These are phyloP conservation scores for Drosophila parabipectinata DNA, from an alignment of 1,140 invertebrate species.

Conservation along the genomic window DNA sequence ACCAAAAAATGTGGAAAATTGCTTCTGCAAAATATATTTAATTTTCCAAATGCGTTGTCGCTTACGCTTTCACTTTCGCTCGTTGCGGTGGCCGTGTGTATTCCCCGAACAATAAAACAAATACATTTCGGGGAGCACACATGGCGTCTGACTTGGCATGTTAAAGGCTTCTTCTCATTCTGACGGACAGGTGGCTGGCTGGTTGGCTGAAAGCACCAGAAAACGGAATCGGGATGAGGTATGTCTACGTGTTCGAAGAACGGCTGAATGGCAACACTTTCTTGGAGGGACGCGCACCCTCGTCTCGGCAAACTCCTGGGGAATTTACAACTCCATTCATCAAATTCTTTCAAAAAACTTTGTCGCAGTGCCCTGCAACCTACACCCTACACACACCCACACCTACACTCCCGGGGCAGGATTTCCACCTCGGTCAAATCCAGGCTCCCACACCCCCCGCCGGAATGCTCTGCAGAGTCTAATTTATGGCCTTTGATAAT, in stretches of 20 bases:
- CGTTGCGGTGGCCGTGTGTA: slow-evolving; percentile 11
- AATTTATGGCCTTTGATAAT: slow-evolving; percentile 78
- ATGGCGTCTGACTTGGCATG: slow-evolving; percentile 19
- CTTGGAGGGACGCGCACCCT: slow-evolving; percentile 13
- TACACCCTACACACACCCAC: slow-evolving; percentile 1
- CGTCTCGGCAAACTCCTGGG: slow-evolving; percentile 16
- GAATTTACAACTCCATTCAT: slow-evolving; percentile 72
- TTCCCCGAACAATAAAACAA: slow-evolving; percentile 47
- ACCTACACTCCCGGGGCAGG: background rate
- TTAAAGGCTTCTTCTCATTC: slow-evolving; percentile 38
- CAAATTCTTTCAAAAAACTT: slow-evolving; percentile 58
- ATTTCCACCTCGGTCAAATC: slow-evolving; percentile 31
- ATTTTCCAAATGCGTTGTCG: slow-evolving; percentile 55
- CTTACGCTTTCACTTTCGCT: slow-evolving; percentile 16
- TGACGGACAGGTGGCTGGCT: slow-evolving; percentile 22
- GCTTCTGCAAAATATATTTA: slow-evolving; percentile 50
- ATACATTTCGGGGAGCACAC: slow-evolving; percentile 6
- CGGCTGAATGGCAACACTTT: slow-evolving; percentile 30
- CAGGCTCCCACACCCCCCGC: slow-evolving; percentile 13
- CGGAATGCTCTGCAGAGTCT: slow-evolving; percentile 44
- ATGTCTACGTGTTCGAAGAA: slow-evolving; percentile 30
- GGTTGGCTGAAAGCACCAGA: background rate
- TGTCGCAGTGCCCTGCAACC: slow-evolving; percentile 27
- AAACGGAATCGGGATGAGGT: slow-evolving; percentile 1
- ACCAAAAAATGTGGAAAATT: slow-evolving; percentile 50